Evolutionary conservation across 2,113 vertebrate genomes (phyloP).

Genomic region (Hippocampus mohnikei): DNA sequence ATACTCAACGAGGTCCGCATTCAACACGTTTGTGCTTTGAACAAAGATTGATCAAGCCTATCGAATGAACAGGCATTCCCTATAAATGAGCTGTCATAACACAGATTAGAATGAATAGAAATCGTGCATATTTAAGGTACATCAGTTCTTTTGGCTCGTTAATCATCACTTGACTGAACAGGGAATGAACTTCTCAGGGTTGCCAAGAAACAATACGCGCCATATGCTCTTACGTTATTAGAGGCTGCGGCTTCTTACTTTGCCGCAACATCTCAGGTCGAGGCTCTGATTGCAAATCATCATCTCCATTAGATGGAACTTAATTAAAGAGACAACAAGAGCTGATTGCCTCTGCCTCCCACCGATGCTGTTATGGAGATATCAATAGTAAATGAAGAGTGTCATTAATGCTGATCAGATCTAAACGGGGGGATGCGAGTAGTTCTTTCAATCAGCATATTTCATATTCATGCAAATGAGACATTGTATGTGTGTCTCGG

Average conservation of each 20-base stretch:
- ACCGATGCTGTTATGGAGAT: conserved; percentile 41
- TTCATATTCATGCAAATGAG: conserved; percentile 20
- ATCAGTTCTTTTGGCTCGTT: too few species aligned
- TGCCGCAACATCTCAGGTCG: conserved; percentile 25
- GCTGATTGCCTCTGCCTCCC: conserved; percentile 56
- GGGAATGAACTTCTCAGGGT: not conserved
- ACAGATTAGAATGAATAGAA: too few species aligned
- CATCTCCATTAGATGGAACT: conserved; percentile 50
- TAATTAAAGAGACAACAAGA: conserved; percentile 61
- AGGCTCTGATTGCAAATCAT: conserved; percentile 50
- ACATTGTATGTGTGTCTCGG: not conserved
- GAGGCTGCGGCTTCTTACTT: conserved; percentile 11
- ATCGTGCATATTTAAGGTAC: too few species aligned
- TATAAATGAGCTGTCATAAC: too few species aligned
- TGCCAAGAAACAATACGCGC: not conserved
- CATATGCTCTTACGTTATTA: not conserved
- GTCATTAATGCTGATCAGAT: conserved; percentile 25
- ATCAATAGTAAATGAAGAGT: conserved; percentile 41
- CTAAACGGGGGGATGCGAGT: conserved; percentile 15
- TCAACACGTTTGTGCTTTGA: not conserved
- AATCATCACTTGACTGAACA: too few species aligned
- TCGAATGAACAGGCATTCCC: not conserved
- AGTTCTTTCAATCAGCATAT: not conserved
- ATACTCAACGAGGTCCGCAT: not conserved
- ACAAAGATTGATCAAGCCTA: not conserved